Percentiles rank a stretch among this genome's conserved stretches.
Evolutionary conservation across 92 coral and sea anemone genomes (phyloP).

Genomic region (Zoanthus sansibaricus): DNA sequence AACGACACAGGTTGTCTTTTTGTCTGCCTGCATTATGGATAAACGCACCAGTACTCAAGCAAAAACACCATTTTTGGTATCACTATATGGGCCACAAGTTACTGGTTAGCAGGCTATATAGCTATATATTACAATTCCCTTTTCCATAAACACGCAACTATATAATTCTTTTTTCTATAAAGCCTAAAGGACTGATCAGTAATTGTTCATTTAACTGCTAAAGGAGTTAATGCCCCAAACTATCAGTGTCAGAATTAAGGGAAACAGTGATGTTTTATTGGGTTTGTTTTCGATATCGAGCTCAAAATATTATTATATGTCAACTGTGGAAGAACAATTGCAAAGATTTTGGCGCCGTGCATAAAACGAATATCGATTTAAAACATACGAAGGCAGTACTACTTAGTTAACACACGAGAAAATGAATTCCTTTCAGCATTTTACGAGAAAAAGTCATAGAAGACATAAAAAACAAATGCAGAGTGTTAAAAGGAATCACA

Average conservation of each 20-base stretch:
- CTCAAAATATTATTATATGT: background rate
- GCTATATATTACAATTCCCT: background rate
- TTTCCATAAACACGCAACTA: too few species aligned
- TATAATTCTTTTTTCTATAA: background rate
- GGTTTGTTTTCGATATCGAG: background rate
- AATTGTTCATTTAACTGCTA: conserved; percentile 37
- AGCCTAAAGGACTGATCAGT: background rate
- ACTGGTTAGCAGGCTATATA: conserved; percentile 1
- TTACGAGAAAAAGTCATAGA: background rate
- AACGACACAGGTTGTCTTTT: conserved; percentile 33
- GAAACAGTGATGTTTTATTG: conserved; percentile 1
- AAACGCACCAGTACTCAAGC: conserved; percentile 22
- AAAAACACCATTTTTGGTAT: conserved; percentile 29
- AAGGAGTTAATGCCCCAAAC: background rate
- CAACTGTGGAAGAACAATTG: background rate
- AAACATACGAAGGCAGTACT: background rate
- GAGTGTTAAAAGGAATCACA: conserved; percentile 1
- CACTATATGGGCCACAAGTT: conserved; percentile 36
- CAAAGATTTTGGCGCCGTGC: background rate
- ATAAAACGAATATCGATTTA: background rate
- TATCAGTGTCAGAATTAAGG: background rate
- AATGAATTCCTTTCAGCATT: background rate
- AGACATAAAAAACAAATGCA: background rate
- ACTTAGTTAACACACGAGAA: background rate
- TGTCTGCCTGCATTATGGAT: conserved; percentile 17